Base-by-base conservation (phyloP, 2,888 invertebrate species). In the Plusia festucae region DNA sequence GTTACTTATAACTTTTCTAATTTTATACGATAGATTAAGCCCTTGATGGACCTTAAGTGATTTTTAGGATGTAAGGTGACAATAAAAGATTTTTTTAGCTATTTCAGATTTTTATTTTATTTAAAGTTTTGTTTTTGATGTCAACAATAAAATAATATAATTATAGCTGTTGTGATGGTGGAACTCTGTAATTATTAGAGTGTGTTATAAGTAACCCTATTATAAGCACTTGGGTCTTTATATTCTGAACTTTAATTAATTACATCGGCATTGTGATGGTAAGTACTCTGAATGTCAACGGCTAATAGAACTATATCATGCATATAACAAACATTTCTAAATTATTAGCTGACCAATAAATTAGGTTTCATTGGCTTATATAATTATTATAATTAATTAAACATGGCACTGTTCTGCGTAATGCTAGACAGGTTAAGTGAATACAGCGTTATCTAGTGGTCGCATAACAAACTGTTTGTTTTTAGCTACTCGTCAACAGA, bases 21-120 rank as follows among this genome's bases (percentile, higher is more conserved):
- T 70, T 76, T 65, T 77, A 73, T 65, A 73, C 59, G 15, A 52
- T 58, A 8, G 18, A 15, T 3, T 51, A 66, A 22, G 59, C 62
- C 66, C 65, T 70, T 3, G n/a, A 61, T 67, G 67, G 68, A 82
- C 57, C 46, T 20, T 59, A 61, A 57, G 46, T 60, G 54, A 67
- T 34, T 22, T 8, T 51, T 69, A 77, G 65, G 49, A 66, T 57
- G n/a, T 73, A 72, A 73, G 78, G 70, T 70, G 76, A 85, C 82
- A 93, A 90, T 91, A 90, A 92, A 92, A 92, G 84, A 81, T 82
- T 77, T 84, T 24, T 40, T 85, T 82, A 78, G 82, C 87, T 88
- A 88, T 89, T 90, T 91, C 85, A 85, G 84, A 77, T 82, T 90
- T 90, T 89, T 87, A 88, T 90, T 92, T 92, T 86, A 90, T 88